Conservation (phyloP, 2,888 invertebrate species). For the Nemotelus nigrinus region DNA sequence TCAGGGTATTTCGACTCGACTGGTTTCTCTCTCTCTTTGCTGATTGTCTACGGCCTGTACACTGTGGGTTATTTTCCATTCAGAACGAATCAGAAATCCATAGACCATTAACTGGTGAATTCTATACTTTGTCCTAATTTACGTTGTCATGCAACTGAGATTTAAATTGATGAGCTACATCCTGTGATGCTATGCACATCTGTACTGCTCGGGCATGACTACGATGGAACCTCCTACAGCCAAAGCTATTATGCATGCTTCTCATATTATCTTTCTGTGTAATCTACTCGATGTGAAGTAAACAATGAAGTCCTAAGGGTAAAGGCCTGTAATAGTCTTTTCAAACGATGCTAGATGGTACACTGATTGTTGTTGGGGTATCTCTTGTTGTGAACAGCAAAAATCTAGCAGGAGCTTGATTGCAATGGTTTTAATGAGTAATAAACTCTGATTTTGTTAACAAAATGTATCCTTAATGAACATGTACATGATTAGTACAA, state of each 20-base stretch:
- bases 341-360: too few relatives aligned
- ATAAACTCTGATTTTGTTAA: too few relatives aligned
- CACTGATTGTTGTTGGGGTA: too few relatives aligned
- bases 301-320: too few relatives aligned
- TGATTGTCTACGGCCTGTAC: not conserved
- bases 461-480: too few relatives aligned
- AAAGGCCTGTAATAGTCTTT: too few relatives aligned
- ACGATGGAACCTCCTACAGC: not conserved
- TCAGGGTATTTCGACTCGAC: too few relatives aligned
- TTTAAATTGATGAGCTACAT: slow-evolving; percentile 41
- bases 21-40: not conserved
- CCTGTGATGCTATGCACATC: slow-evolving; percentile 39
- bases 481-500: too few relatives aligned
- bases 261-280: slow-evolving; percentile 1
- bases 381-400: too few relatives aligned
- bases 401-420: too few relatives aligned
- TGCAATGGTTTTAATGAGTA: too few relatives aligned
- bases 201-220: not conserved
- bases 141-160: slow-evolving; percentile 44
- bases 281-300: not conserved
- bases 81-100: slow-evolving; percentile 20
- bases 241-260: not conserved
- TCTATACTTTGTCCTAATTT: slow-evolving; percentile 42
- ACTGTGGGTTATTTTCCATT: slow-evolving; percentile 26
- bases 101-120: slow-evolving; percentile 39